Conservation (phyloP, 23 tunicate species). For the Phallusia fumigata region DNA sequence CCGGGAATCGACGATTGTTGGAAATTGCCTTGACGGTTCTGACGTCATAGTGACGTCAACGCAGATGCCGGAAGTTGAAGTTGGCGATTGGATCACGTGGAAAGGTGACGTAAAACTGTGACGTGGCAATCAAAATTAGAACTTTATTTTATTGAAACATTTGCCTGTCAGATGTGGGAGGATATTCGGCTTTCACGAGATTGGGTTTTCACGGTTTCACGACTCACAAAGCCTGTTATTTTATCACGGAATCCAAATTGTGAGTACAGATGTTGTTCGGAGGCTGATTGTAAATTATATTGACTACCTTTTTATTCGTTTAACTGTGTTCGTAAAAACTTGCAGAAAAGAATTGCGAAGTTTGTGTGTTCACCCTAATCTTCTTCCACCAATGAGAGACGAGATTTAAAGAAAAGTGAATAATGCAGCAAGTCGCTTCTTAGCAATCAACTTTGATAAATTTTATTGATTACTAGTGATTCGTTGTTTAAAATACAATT, state of each 20-base stretch:
- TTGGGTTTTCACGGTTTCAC: background rate
- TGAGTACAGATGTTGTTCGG: background rate
- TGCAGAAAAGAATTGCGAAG: background rate
- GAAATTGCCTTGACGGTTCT: no score
- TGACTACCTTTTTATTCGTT: background rate
- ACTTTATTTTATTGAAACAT: background rate
- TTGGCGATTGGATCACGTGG: no score
- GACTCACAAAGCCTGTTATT: background rate
- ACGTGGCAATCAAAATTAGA: background rate
- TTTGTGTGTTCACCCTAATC: background rate
- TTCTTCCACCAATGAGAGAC: background rate
- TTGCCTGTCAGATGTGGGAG: background rate
- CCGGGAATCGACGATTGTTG: no score
- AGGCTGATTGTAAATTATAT: background rate
- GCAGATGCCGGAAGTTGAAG: no score
- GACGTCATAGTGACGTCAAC: no score
- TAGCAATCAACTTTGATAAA: no score
- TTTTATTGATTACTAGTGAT: no score
- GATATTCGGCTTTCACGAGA: background rate
- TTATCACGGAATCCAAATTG: background rate
- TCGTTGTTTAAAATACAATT: no score
- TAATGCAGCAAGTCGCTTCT: no score
- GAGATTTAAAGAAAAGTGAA: background rate
- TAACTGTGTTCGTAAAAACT: background rate
- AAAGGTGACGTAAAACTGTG: slow-evolving; percentile 13